Evolutionary conservation across 2,113 vertebrate genomes (phyloP).

Genomic region (Pogonocichla stellata): DNA sequence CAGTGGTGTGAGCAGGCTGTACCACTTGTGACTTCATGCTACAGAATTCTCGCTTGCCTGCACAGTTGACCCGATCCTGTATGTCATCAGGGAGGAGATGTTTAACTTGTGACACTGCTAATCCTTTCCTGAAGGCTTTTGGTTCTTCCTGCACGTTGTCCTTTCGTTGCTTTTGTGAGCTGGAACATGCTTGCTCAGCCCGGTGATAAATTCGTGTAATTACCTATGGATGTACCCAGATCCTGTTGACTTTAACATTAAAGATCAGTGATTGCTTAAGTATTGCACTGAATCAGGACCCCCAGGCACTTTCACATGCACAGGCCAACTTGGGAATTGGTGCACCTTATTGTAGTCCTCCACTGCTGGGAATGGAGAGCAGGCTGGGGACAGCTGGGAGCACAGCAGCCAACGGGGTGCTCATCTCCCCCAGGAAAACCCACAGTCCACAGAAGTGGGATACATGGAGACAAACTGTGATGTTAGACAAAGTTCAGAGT

Average conservation of each 20-base stretch:
- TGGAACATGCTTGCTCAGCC: constrained; percentile 58
- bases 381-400: not conserved
- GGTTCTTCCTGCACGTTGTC: constrained; percentile 53
- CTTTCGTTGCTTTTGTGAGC: constrained; percentile 58
- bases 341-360: not conserved
- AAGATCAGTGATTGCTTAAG: constrained; percentile 45
- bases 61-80: constrained; percentile 54
- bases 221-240: not conserved
- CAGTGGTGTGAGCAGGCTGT: not conserved
- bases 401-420: rapidly evolving
- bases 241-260: constrained; percentile 51
- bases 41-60: constrained; percentile 17
- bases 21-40: not conserved
- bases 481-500: not conserved
- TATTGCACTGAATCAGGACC: constrained; percentile 44
- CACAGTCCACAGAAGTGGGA: not conserved
- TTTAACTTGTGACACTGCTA: constrained; percentile 65
- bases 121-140: constrained; percentile 68
- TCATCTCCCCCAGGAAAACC: rapidly evolving
- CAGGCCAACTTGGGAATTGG: not conserved
- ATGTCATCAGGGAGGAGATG: constrained; percentile 67
- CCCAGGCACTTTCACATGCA: not conserved
- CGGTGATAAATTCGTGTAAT: constrained; percentile 39
- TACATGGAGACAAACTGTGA: rapidly evolving
- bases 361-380: not conserved